These are phyloP conservation scores for Colius striatus DNA, from an alignment of 2,113 vertebrate species.

Conservation along the genomic window DNA sequence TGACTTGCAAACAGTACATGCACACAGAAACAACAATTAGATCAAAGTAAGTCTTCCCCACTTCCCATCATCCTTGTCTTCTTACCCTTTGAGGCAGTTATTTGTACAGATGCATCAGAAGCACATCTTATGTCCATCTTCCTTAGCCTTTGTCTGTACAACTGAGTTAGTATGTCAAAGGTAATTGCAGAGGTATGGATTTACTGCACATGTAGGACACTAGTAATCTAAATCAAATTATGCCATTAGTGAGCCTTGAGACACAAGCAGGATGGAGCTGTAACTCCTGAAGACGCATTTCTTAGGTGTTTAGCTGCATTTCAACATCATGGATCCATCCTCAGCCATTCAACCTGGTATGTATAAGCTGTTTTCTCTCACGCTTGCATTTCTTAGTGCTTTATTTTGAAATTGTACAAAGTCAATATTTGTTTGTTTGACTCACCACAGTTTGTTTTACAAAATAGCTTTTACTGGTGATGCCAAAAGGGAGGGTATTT, in stretches of 20 bases:
- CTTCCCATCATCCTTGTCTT: background rate
- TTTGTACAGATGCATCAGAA: background rate
- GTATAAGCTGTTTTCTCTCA: background rate
- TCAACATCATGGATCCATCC: background rate
- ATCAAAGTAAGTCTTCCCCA: background rate
- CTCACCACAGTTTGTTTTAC: background rate
- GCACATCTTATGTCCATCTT: background rate
- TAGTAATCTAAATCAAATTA: background rate
- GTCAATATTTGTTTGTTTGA: background rate
- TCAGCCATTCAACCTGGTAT: background rate
- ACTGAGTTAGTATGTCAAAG: background rate
- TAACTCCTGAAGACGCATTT: background rate
- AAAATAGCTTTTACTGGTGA: background rate
- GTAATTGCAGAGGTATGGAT: background rate
- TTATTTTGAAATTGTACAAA: background rate
- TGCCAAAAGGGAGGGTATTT: background rate
- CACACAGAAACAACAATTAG: background rate
- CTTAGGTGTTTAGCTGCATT: background rate
- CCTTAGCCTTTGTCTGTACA: background rate
- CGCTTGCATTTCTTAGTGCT: background rate
- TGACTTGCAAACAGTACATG: accelerated
- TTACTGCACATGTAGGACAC: background rate
- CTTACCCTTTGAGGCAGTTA: background rate
- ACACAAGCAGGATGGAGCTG: background rate
- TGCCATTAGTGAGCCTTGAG: background rate